phyloP scores from a whole-genome alignment of 2,797 vertebrate species.

The Triplophysa yarkandensis region DNA sequence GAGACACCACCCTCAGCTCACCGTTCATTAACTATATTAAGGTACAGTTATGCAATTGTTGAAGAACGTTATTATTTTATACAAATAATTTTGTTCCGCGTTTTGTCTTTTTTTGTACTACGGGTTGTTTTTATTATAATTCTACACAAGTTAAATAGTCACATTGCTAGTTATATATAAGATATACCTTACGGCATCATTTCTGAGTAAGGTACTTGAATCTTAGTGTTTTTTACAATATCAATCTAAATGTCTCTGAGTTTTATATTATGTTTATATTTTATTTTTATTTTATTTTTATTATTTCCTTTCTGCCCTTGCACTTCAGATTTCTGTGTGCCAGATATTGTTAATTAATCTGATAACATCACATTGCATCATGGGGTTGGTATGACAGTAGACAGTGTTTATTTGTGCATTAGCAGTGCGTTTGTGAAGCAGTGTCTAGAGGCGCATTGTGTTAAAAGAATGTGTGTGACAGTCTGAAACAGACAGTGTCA shows the following conservation, averaged over 20 bases:
- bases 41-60: constrained; percentile 67
- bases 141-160: neutral
- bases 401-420: constrained; percentile 40
- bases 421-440: constrained; percentile 27
- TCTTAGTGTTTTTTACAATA: neutral
- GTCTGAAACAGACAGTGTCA: constrained; percentile 7
- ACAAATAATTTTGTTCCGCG: too few relatives aligned
- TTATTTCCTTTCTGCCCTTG: neutral
- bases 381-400: constrained; percentile 7
- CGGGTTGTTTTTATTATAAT: neutral
- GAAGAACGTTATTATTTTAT: too few relatives aligned
- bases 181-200: neutral
- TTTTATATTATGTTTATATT: neutral
- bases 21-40: constrained; percentile 86
- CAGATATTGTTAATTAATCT: constrained; percentile 23
- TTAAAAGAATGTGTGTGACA: constrained; percentile 18
- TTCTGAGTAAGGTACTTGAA: neutral
- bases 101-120: neutral
- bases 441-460: constrained; percentile 30
- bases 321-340: neutral
- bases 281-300: constrained; percentile 16
- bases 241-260: neutral
- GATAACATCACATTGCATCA: constrained; percentile 24
- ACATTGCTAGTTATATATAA: neutral
- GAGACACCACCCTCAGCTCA: constrained; percentile 73